A percentile compares a stretch with the other conserved stretches of the same genome.
Evolutionary conservation across 2,888 invertebrate genomes (phyloP).

Genomic region (Trichacis sp.): DNA sequence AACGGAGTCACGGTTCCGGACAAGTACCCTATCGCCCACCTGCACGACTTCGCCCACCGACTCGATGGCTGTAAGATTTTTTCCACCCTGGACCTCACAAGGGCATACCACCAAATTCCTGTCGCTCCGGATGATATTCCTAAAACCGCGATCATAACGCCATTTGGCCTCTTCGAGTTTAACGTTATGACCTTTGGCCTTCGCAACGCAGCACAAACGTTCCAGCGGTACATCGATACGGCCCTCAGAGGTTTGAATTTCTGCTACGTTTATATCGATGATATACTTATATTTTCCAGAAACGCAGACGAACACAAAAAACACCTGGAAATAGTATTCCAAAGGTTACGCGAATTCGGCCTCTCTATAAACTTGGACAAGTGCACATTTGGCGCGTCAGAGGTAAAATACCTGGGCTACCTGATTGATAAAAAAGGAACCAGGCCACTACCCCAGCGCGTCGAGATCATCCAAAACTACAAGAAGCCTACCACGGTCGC

Average conservation of each 20-base stretch:
- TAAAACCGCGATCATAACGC: slow-evolving; percentile 10
- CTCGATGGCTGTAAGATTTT: too few relatives aligned
- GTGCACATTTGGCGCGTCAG: slow-evolving; percentile 5
- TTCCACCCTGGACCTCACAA: slow-evolving; percentile 17
- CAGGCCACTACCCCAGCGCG: slow-evolving; percentile 3
- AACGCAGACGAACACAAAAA: slow-evolving; percentile 12
- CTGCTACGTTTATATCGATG: slow-evolving; percentile 14
- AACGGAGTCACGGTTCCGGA: slow-evolving; percentile 23
- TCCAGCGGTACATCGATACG: slow-evolving; percentile 19
- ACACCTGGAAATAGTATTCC: slow-evolving; percentile 13
- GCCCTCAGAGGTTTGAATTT: slow-evolving; percentile 14
- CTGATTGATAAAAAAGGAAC: slow-evolving; percentile 2
- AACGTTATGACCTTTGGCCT: slow-evolving; percentile 17
- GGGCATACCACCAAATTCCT: too few relatives aligned
- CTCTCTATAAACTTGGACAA: slow-evolving; percentile 6
- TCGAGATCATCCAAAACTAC: background rate
- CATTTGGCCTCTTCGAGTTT: slow-evolving; percentile 13
- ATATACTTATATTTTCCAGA: slow-evolving; percentile 18
- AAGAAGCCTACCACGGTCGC: background rate
- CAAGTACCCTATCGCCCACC: too few relatives aligned
- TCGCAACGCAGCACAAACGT: slow-evolving; percentile 26
- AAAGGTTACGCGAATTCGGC: slow-evolving; percentile 1
- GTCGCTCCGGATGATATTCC: too few relatives aligned
- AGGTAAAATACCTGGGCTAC: slow-evolving; percentile 15
- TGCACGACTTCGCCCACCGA: too few relatives aligned